Evolutionary conservation across 2,888 invertebrate species (phyloP), one percentile per base, ranked within the genome.

Genomic region (Sminthurinus aureus): DNA sequence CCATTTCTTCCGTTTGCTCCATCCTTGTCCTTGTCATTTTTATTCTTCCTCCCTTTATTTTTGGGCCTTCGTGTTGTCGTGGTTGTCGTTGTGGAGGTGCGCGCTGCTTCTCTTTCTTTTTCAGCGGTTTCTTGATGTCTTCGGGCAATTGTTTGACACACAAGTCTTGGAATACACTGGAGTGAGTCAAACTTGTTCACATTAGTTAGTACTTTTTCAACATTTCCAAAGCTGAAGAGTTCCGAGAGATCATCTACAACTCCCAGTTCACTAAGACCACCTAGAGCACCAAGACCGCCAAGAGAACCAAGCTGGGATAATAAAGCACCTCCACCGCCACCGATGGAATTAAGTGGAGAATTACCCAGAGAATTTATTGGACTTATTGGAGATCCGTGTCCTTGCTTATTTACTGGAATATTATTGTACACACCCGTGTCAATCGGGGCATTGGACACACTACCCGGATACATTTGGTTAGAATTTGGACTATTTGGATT

Each of bases 101-200:
- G 76, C 18, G 81, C 77, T 0, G 79, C 69, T 12, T 81, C 76
- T n/a, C 76, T 79, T 2, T 83, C 80, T 8, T 76, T 78, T 13
- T 77, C 64, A 13, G 50, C 79, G 13, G 69, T 69, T n/a, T 88
- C 87, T 52, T 86, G 84, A 26, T 83, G 79, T 22, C 86, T 82
- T 75, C 84, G 86, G 3, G 87, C 86, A 66, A 88, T 85, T 82
- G 86, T 88, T 84, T 88, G 87, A 75, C 87, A 88, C 22, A 88
- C 78, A 24, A 88, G 26, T 58, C 86, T 83, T 12, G 87, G 87
- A 77, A 88, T 87, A 78, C 87, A 88, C 78, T 84, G 84, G 9
- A 88, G 81, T 22, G 83, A 79, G 73, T 88, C 87, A 81, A 88
- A 88, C 71, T 85, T 84, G 67, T 85, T 88, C 18, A 88, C 86